Evolutionary conservation across 1,140 invertebrate species (phyloP), one percentile per base, ranked within the genome.

Genomic region (Drosophila dunni): DNA sequence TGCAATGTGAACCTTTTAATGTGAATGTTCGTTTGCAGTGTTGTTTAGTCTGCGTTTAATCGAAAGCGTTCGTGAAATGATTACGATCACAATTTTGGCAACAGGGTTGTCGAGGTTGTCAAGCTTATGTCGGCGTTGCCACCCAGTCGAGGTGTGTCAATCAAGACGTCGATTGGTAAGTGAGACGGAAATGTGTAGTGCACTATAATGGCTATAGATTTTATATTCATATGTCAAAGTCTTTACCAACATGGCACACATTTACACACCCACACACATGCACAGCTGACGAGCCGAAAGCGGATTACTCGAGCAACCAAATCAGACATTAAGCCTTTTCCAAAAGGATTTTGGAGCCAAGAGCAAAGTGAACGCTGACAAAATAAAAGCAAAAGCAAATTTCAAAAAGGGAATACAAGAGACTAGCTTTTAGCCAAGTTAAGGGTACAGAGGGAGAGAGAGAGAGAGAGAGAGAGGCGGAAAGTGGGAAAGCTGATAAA

Each of bases 251-350:
- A 13, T 60, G 20, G 56, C 56, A 29, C 24, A 51, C 50, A 29
- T n/a, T 13, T 29, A 34, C 29, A 29, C 50, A 51, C 17, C 7
- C 20, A 5, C 24, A 7, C 48, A 29, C 48, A 7, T 11, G 2
- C 24, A 3, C 29, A 7, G 46, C 42, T 29, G 33, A 9, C 17
- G 60, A 53, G 75, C 63, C 64, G 34, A 76, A 86, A 86, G 82
- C 82, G 79, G 83, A 86, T 86, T 86, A 88, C 75, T 34, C 34
- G 40, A 62, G 45, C 66, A 76, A 66, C 63, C 72, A 64, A 79
- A 71, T 71, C 63, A 86, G 82, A 88, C 83, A 78, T 69, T 76
- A 86, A 85, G 78, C 83, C 79, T 74, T 82, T 82, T 77, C 58
- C 76, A 76, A 88, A 86, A 82, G 75, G 79, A 86, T 86, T 86